Percentiles rank a stretch among this genome's conserved stretches.
These are phyloP conservation scores for Lerista edwardsae DNA, from an alignment of 2,797 vertebrate species.

Conservation along the genomic window DNA sequence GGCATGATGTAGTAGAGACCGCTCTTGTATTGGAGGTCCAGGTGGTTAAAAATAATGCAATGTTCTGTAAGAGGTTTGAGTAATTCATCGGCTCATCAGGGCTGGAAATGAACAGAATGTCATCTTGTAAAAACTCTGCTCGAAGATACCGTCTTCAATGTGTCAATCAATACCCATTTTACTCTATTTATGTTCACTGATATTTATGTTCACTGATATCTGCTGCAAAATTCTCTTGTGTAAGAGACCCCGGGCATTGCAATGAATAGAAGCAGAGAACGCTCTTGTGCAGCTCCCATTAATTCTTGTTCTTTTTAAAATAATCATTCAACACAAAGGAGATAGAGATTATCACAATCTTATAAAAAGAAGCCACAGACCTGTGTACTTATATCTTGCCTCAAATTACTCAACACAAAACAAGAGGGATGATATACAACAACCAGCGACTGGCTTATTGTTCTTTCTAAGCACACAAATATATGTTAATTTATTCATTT, in stretches of 20 bases:
- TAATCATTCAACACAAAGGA: background rate
- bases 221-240: background rate
- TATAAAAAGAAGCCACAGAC: background rate
- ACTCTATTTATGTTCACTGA: background rate
- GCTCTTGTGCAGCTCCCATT: background rate
- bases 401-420: background rate
- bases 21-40: slow-evolving; percentile 39
- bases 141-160: background rate
- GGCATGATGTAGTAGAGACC: background rate
- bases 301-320: background rate
- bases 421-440: background rate
- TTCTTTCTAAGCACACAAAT: background rate
- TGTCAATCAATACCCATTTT: background rate
- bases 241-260: background rate
- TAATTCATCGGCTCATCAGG: background rate
- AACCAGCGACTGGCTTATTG: background rate
- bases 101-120: background rate
- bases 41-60: slow-evolving; percentile 48
- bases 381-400: background rate
- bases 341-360: background rate
- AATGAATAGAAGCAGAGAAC: background rate
- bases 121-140: background rate
- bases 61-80: background rate
- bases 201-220: background rate
- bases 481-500: too few relatives aligned